phyloP scores from a whole-genome alignment of 1,140 invertebrate genomes.

The Drosophila sp. region DNA sequence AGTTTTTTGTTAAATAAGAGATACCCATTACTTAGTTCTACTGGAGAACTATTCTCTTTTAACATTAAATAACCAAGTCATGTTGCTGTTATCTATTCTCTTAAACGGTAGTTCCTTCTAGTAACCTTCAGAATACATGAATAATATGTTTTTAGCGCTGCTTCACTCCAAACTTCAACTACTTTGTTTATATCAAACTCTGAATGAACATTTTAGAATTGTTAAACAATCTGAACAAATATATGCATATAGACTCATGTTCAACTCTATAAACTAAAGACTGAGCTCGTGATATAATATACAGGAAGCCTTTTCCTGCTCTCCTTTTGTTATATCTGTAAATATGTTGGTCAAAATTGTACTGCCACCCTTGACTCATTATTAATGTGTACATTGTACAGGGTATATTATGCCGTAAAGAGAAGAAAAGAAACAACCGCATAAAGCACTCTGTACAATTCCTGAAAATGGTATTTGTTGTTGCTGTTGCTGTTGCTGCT shows the following conservation, averaged over 20 bases:
- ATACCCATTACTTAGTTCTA: background rate
- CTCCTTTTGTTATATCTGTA: too few relatives aligned
- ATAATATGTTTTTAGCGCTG: too few relatives aligned
- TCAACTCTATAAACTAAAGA: too few relatives aligned
- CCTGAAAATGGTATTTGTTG: slow-evolving; percentile 45
- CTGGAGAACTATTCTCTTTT: too few relatives aligned
- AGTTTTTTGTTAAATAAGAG: background rate
- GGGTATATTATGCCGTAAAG: slow-evolving; percentile 10
- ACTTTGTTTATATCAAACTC: too few relatives aligned
- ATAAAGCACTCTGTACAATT: slow-evolving; percentile 56
- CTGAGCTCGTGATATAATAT: too few relatives aligned
- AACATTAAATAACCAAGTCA: too few relatives aligned
- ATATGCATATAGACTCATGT: background rate
- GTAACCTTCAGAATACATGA: background rate
- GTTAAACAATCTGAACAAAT: background rate
- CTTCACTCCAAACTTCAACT: too few relatives aligned
- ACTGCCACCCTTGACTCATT: background rate
- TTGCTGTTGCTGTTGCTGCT: slow-evolving; percentile 26
- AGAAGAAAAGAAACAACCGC: slow-evolving; percentile 45
- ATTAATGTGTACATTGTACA: background rate
- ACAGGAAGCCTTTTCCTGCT: too few relatives aligned
- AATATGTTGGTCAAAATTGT: too few relatives aligned
- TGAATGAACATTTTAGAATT: background rate
- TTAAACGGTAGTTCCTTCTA: too few relatives aligned
- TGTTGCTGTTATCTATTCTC: too few relatives aligned